Conservation (phyloP, 2,888 invertebrate genomes). For the Temnothorax unifasciatus region DNA sequence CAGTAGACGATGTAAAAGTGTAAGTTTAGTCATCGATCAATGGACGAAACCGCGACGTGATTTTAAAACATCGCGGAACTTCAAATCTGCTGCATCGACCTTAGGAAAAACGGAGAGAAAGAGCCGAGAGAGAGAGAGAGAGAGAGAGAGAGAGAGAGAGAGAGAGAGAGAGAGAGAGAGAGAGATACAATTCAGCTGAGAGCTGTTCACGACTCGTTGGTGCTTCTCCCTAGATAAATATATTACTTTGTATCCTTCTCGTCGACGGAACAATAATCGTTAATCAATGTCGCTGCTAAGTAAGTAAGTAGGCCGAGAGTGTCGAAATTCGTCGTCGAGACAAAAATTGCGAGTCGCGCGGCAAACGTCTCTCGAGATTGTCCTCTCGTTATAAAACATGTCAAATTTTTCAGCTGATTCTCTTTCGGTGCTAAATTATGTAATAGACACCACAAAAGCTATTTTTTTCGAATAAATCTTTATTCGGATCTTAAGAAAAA, state of each 20-base stretch:
- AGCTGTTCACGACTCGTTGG: constrained; percentile 63
- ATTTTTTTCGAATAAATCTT: constrained; percentile 3
- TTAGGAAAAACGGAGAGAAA: constrained; percentile 30
- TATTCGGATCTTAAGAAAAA: constrained; percentile 9
- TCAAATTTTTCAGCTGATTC: constrained; percentile 12
- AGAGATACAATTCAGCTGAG: constrained; percentile 51
- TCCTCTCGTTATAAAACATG: constrained; percentile 6
- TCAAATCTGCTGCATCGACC: constrained; percentile 56
- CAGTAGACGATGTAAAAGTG: constrained; percentile 59
- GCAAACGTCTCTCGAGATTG: constrained; percentile 33
- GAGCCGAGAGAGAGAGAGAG: background rate
- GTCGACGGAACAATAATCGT: constrained; percentile 56
- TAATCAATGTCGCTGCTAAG: constrained; percentile 65
- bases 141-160: background rate
- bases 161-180: constrained; percentile 12
- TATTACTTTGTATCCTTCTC: constrained; percentile 57
- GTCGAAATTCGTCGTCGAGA: constrained; percentile 51
- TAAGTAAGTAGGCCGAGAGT: constrained; percentile 59
- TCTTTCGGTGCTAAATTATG: background rate
- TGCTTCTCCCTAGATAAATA: constrained; percentile 71
- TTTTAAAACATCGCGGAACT: constrained; percentile 56
- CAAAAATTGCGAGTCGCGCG: constrained; percentile 32
- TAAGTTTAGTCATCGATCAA: constrained; percentile 63
- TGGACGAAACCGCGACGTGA: constrained; percentile 25
- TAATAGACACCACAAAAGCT: background rate